These are phyloP conservation scores for Etheostoma spectabile DNA, from an alignment of 2,113 vertebrate genomes.

Conservation along the genomic window DNA sequence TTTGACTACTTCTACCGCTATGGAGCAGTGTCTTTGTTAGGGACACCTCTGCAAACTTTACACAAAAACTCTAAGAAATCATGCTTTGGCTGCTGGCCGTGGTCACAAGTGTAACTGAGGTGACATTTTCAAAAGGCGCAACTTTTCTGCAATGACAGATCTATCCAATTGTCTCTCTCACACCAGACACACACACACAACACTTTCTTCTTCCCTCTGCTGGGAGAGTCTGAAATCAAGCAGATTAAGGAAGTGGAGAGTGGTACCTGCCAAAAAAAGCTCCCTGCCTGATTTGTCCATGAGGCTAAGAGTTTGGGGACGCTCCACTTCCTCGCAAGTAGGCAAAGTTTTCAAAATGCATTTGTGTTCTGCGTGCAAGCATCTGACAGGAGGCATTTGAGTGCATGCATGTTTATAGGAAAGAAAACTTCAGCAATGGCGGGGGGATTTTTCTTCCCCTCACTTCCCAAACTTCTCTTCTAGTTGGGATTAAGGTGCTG, in stretches of 20 bases:
- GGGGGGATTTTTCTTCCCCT: slow-evolving; percentile 22
- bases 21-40: background rate
- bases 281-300: slow-evolving; percentile 43
- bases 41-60: background rate
- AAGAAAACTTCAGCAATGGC: slow-evolving; percentile 51
- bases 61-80: background rate
- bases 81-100: background rate
- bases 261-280: slow-evolving; percentile 56
- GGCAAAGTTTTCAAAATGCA: slow-evolving; percentile 34
- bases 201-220: slow-evolving; percentile 38
- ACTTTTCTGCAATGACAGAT: background rate
- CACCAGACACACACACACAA: background rate
- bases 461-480: slow-evolving; percentile 58
- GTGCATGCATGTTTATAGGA: slow-evolving; percentile 3
- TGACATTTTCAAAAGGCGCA: background rate
- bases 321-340: slow-evolving; percentile 21
- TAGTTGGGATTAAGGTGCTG: slow-evolving; percentile 71
- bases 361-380: background rate
- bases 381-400: slow-evolving; percentile 19
- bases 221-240: slow-evolving; percentile 71
- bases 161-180: background rate
- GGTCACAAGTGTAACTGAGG: background rate
- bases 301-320: slow-evolving; percentile 14
- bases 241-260: slow-evolving; percentile 68
- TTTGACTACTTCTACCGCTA: background rate